A percentile compares a stretch with the other conserved stretches of the same genome.
phyloP scores from a whole-genome alignment of 2,797 vertebrate species.

The Tragelaphus oryx region DNA sequence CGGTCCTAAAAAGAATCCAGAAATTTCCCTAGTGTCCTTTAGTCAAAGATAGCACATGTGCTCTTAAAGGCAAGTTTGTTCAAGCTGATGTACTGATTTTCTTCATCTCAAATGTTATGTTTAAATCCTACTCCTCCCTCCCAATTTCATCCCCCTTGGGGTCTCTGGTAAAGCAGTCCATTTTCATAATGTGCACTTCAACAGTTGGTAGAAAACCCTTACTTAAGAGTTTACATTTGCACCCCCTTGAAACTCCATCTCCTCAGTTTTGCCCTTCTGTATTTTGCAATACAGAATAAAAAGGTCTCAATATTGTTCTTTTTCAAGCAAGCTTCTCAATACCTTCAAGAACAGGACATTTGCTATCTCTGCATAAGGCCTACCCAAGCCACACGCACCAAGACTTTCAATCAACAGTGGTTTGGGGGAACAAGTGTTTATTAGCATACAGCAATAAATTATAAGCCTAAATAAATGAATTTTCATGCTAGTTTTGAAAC shows the following conservation, averaged over 20 bases:
- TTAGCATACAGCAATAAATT: background rate
- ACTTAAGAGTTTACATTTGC: background rate
- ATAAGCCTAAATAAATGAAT: background rate
- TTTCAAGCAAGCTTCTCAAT: background rate
- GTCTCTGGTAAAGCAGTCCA: background rate
- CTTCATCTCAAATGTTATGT: slow-evolving; percentile 6
- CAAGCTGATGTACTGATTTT: background rate
- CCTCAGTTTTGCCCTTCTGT: background rate
- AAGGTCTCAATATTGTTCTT: background rate
- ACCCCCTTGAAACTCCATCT: background rate
- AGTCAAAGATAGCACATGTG: background rate
- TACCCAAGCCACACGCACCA: background rate
- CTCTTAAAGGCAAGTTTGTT: slow-evolving; percentile 13
- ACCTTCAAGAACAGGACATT: background rate
- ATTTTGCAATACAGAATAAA: background rate
- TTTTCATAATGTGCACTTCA: background rate
- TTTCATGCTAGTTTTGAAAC: background rate
- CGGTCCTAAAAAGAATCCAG: background rate
- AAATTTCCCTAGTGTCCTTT: background rate
- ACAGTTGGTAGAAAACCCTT: background rate
- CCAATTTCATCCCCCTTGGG: background rate
- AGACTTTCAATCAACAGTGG: background rate
- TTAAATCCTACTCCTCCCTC: background rate
- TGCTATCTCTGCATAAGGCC: background rate
- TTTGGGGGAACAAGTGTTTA: slow-evolving; percentile 4